Percentiles rank a stretch among this genome's conserved stretches.
Conservation (phyloP, 2,888 invertebrate genomes). For the Brenthis ino region DNA sequence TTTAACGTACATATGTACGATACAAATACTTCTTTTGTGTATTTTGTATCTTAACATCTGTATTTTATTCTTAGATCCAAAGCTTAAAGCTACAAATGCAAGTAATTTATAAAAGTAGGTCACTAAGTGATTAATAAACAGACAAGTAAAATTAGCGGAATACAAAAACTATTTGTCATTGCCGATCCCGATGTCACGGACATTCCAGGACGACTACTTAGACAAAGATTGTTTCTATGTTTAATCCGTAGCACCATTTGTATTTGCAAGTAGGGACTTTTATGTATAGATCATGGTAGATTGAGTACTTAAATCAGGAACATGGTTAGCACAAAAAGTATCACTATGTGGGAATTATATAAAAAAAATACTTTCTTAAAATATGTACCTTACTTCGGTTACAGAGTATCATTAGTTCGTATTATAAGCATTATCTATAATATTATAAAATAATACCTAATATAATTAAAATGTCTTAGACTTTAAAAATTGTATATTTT, state of each 20-base stretch:
- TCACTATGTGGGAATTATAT: too few species aligned
- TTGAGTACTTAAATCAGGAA: not conserved
- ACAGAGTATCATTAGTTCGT: too few species aligned
- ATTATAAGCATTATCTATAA: too few species aligned
- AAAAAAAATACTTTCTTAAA: too few species aligned
- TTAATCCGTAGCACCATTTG: slow-evolving; percentile 1
- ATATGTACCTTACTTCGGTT: too few species aligned
- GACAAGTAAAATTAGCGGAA: slow-evolving; percentile 13
- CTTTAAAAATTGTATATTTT: too few species aligned
- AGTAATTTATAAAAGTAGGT: slow-evolving; percentile 15
- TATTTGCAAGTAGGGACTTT: not conserved
- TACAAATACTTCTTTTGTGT: too few species aligned
- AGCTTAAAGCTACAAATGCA: not conserved
- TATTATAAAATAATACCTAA: not conserved
- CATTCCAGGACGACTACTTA: not conserved
- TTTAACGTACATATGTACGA: too few species aligned
- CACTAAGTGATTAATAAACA: slow-evolving; percentile 19
- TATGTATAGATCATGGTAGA: not conserved
- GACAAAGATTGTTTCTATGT: slow-evolving; percentile 7
- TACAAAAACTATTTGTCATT: slow-evolving; percentile 19
- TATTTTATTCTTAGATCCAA: not conserved
- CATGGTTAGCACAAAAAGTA: too few species aligned
- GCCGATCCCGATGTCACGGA: not conserved
- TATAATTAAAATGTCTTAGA: not conserved
- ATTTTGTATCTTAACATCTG: not conserved